Base-by-base conservation (phyloP, 2,797 vertebrate genomes). In the Liparis tanakae region DNA sequence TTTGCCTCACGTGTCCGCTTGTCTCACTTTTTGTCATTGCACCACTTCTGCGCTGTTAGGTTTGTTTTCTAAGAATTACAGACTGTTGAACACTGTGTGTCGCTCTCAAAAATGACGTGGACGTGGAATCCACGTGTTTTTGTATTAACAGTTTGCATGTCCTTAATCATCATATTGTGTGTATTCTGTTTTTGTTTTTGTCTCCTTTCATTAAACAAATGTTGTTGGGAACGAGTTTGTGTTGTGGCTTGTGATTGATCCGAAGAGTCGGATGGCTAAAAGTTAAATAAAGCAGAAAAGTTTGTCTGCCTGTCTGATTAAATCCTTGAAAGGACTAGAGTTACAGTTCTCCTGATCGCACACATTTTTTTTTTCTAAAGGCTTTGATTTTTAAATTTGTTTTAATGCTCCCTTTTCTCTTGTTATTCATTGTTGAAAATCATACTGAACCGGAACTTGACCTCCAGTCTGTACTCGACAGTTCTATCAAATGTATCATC, bases 121-220 rank as follows among this genome's bases (percentile, higher is more conserved):
- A 78, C 51, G 53, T 79, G 10, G 15, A 43, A 39, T 75, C 78
- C 57, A 51, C 56, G 50, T 51, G 25, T 79, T 72, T 86, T 87
- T 78, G 67, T 79, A 76, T 87, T 86, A 82, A 72, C 66, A 56
- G 61, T 86, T 85, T 85, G 93, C 91, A 93, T 91, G 92, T 92
- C 84, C 74, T 82, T 79, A 82, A 84, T 85, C 74, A 80, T 81
- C 76, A 72, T 77, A 74, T 84, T 87, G 85, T 91, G 81, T 87
- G 71, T 77, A 44, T 70, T 79, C 50, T 43, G 51, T 87, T 84
- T 30, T 60, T 70, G 22, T 72, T 71, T 80, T 82, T 81, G 76
- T 87, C 76, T 80, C 68, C 68, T 61, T 67, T 86, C 82, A 93
- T 91, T 92, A 91, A 93, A 92, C 54, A 65, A 20, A 82, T 33